phyloP scores from a whole-genome alignment of 2,113 vertebrate species.

The Grammomys surdaster region DNA sequence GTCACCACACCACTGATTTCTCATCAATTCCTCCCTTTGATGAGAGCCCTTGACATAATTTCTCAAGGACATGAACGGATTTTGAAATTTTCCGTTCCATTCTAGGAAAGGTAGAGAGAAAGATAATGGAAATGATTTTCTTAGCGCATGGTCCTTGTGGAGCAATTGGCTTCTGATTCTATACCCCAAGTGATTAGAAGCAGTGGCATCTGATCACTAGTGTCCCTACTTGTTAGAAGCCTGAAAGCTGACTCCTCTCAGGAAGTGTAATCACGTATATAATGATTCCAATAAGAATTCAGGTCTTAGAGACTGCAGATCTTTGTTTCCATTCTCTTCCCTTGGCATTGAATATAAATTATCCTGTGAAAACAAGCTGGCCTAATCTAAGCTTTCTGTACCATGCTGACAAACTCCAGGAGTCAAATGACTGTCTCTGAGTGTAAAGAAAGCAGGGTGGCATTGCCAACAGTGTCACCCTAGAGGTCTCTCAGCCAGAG shows the following conservation, averaged over 20 bases:
- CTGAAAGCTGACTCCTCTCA: neutral
- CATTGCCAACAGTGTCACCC: neutral
- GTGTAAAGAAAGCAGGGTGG: neutral
- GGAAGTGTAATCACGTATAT: neutral
- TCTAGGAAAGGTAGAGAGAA: slow-evolving; percentile 7
- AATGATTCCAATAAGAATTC: slow-evolving; percentile 14
- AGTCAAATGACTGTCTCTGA: neutral
- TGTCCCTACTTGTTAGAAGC: neutral
- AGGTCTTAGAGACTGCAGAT: neutral
- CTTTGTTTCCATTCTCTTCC: slow-evolving; percentile 37
- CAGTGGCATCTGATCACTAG: slow-evolving; percentile 1
- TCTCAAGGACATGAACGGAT: slow-evolving; percentile 20
- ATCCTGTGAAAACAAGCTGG: neutral
- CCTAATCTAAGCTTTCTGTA: slow-evolving; percentile 18
- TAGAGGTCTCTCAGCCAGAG: neutral
- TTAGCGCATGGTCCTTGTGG: neutral
- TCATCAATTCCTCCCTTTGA: neutral
- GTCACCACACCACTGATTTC: neutral
- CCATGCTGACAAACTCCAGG: neutral
- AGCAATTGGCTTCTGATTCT: slow-evolving; percentile 48
- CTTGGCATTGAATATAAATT: neutral
- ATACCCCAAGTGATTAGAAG: neutral
- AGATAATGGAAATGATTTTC: slow-evolving; percentile 36
- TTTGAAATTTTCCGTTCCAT: slow-evolving; percentile 42
- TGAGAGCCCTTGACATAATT: slow-evolving; percentile 29